Evolutionary conservation across 2,797 vertebrate genomes (phyloP).

Genomic region (Streptopelia turtur): DNA sequence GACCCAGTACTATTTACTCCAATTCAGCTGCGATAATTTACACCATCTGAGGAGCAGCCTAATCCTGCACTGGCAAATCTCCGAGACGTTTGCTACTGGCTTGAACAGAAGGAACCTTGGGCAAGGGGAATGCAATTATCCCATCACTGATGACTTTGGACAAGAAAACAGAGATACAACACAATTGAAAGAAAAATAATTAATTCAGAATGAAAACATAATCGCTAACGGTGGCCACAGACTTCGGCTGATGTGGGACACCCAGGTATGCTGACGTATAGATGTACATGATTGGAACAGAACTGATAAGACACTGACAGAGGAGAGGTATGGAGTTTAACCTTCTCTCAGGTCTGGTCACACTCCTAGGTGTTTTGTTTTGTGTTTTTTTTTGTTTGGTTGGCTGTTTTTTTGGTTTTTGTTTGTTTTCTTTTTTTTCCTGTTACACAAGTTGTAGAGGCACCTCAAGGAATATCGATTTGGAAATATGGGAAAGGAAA

Average conservation of each 20-base stretch:
- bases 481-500: background rate
- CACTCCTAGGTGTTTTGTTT: background rate
- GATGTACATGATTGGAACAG: background rate
- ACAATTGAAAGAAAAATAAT: background rate
- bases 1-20: background rate
- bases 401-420: too few species aligned
- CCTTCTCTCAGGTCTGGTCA: background rate
- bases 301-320: background rate
- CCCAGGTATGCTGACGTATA: background rate
- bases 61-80: background rate
- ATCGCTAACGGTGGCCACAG: background rate
- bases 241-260: background rate
- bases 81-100: background rate
- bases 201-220: background rate
- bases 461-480: background rate
- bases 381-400: too few species aligned
- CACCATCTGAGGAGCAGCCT: background rate
- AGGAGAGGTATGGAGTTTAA: background rate
- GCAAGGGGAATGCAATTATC: background rate
- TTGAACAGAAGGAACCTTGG: background rate
- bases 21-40: conserved; percentile 34
- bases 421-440: background rate
- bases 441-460: background rate
- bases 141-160: background rate
- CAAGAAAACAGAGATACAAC: background rate